These are phyloP conservation scores for Notospermus geniculatus DNA, from an alignment of 1,140 invertebrate genomes.

Conservation along the genomic window DNA sequence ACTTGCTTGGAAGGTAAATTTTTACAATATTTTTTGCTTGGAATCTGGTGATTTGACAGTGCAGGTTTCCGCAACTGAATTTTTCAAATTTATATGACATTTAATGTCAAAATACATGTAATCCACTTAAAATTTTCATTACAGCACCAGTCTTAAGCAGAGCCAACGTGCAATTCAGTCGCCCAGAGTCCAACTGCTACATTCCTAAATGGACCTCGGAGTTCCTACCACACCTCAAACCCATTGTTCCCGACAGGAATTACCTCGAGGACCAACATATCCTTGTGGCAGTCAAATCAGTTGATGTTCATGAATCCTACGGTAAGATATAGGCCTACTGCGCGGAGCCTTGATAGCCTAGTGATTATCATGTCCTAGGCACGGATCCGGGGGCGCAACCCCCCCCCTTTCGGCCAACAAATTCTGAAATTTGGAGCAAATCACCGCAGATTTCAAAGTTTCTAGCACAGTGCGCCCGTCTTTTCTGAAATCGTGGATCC, in stretches of 20 bases:
- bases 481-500: too few relatives aligned
- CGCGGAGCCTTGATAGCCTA: neutral
- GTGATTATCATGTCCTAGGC: neutral
- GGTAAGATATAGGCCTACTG: constrained; percentile 27
- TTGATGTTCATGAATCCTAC: constrained; percentile 49
- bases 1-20: constrained; percentile 47
- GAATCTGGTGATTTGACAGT: neutral
- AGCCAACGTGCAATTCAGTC: neutral
- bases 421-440: neutral
- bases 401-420: too few relatives aligned
- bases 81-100: neutral
- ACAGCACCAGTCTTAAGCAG: constrained; percentile 11
- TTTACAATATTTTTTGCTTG: neutral
- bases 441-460: neutral
- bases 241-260: constrained; percentile 47
- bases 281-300: constrained; percentile 46
- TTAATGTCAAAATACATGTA: neutral
- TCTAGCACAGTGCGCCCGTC: neutral
- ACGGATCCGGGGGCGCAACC: too few relatives aligned
- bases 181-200: constrained; percentile 5
- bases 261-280: constrained; percentile 53
- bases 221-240: constrained; percentile 36
- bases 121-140: neutral
- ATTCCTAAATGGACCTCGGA: constrained; percentile 9
- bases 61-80: neutral